Percentiles rank a stretch among this genome's conserved stretches.
phyloP scores from a whole-genome alignment of 2,797 vertebrate species.

The Coccyzus lansbergi region DNA sequence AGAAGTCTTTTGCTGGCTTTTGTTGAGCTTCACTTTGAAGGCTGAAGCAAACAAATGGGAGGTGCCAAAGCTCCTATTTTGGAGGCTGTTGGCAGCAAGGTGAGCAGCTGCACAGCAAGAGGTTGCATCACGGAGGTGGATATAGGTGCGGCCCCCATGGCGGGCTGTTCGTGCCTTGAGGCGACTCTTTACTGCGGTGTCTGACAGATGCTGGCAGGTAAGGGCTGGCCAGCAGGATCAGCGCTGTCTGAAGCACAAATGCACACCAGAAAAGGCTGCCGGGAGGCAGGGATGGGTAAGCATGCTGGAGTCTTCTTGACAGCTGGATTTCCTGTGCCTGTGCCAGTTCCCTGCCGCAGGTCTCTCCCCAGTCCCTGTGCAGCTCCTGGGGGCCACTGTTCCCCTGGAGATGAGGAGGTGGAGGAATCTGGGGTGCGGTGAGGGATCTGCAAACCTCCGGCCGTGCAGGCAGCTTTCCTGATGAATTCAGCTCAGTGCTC shows the following conservation, averaged over 20 bases:
- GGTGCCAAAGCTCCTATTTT: neutral
- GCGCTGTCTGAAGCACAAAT: conserved; percentile 43
- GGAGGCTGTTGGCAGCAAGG: conserved; percentile 34
- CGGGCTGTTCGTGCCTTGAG: conserved; percentile 63
- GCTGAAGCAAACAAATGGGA: conserved; percentile 23
- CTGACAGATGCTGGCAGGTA: conserved; percentile 72
- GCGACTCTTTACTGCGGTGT: conserved; percentile 44
- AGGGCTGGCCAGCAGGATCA: conserved; percentile 49
- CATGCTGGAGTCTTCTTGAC: conserved; percentile 22
- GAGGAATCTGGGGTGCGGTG: accelerated
- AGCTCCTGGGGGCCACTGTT: neutral
- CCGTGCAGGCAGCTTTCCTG: accelerated
- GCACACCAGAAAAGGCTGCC: conserved; percentile 30
- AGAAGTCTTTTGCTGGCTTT: neutral
- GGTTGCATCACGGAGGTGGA: conserved; percentile 38
- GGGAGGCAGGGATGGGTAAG: conserved; percentile 52
- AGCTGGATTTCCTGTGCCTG: conserved; percentile 47
- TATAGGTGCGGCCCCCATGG: conserved; percentile 48
- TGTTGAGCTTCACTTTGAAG: neutral
- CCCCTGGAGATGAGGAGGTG: neutral
- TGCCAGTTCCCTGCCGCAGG: neutral
- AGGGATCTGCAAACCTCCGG: neutral
- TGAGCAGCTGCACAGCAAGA: neutral
- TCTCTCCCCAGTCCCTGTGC: neutral
- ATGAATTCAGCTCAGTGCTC: accelerated